These are phyloP conservation scores for Pterois miles DNA, from an alignment of 2,797 vertebrate genomes.

Conservation along the genomic window DNA sequence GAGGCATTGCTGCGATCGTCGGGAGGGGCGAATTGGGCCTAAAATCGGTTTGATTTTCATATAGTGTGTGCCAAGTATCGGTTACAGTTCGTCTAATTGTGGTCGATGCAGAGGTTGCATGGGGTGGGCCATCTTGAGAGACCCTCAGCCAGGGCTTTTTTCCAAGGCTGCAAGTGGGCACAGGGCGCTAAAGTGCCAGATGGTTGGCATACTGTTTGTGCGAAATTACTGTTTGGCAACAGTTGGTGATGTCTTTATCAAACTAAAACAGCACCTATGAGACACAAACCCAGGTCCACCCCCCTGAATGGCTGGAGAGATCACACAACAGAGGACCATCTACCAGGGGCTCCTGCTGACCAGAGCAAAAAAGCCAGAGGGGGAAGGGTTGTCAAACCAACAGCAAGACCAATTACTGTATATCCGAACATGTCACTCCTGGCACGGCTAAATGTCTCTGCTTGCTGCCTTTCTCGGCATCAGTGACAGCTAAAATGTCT, in stretches of 20 bases:
- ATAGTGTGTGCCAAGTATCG: too few species aligned
- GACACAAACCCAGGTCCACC: background rate
- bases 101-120: background rate
- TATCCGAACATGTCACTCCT: background rate
- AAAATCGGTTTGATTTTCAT: too few species aligned
- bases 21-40: too few species aligned
- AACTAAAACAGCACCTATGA: background rate
- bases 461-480: background rate
- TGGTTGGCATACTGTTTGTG: constrained; percentile 5
- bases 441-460: background rate
- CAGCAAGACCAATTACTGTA: background rate
- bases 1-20: too few species aligned
- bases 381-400: background rate
- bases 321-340: background rate
- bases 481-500: constrained; percentile 1
- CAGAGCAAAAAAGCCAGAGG: background rate
- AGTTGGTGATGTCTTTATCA: constrained; percentile 7
- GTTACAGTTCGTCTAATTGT: background rate
- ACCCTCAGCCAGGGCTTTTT: constrained; percentile 4
- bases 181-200: background rate
- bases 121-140: background rate
- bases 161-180: constrained; percentile 9
- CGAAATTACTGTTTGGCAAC: constrained; percentile 20
- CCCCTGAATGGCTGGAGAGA: background rate
- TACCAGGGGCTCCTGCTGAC: background rate